Evolutionary conservation across 2,888 invertebrate genomes (phyloP), one percentile per base, ranked within the genome.

Genomic region (Choristoneura rosaceana): DNA sequence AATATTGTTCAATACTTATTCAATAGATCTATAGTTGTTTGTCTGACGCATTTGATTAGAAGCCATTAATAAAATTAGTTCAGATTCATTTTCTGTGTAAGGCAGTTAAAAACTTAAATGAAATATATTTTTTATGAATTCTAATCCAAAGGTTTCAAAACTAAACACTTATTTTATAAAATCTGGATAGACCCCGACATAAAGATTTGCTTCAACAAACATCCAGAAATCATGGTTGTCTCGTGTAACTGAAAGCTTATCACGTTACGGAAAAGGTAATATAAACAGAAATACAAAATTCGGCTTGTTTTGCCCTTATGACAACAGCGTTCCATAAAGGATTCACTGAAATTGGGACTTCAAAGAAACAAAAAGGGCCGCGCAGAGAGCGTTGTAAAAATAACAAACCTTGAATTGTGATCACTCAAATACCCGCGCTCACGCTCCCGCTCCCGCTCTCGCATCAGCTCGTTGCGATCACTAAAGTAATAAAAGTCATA

Each of bases 381-480:
- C 17, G 63, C 33, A 41, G 33, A 62, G 58, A 62, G 62, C 25
- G 50, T 60, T 76, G 25, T 41, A 65, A 55, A 60, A 60, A 52
- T 73, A 78, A 79, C 47, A 73, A 75, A 97, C 96, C 97, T 96
- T 76, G 97, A 95, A 88, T 96, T 97, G 82, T 97, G 97, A 87
- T 97, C 97, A 84, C 97, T 97, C 77, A 97, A 94, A 86, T 97
- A 97, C 75, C 97, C 97, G 59, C 92, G 88, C 77, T 96, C 95
- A 33, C 96, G 87, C 76, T 97, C 96, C 66, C 97, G 95, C 84
- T 97, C 97, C 74, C 97, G 92, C 81, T 96, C 96, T 25, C 97
- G 91, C 84, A 97, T 96, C 79, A 98, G 92, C 90, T 98, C 98
- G 87, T 98, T 98, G 78, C 98, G 96, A 91, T 98, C 98, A 87